Conservation (phyloP, 1,140 invertebrate genomes). For the Microplitis demolitor region DNA sequence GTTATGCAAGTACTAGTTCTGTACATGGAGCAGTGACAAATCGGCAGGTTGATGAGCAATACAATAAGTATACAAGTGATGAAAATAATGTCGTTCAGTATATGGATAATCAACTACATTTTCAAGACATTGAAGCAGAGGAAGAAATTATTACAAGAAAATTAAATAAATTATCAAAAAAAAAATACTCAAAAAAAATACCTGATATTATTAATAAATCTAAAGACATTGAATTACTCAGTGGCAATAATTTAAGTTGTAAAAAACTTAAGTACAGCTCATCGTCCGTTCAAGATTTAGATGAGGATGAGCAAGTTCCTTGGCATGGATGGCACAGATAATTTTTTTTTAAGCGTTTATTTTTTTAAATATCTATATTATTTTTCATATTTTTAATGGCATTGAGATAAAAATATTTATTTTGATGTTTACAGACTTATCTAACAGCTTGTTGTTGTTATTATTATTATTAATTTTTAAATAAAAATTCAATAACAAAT, state of each 20-base stretch:
- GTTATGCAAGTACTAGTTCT: conserved; percentile 15
- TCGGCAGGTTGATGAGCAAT: conserved; percentile 50
- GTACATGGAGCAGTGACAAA: conserved; percentile 11
- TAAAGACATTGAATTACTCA: background rate
- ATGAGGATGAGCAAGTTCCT: conserved; percentile 41
- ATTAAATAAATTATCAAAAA: no score
- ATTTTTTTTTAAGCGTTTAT: conserved; percentile 20
- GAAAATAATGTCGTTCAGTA: conserved; percentile 52
- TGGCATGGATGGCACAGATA: conserved; percentile 56
- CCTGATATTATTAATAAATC: background rate
- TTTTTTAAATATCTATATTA: conserved; percentile 7
- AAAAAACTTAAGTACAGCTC: background rate
- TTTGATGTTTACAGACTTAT: conserved; percentile 22
- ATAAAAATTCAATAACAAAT: conserved; percentile 6
- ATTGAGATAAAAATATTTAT: conserved; percentile 35
- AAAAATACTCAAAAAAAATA: no score
- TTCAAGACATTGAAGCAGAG: conserved; percentile 55
- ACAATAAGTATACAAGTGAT: conserved; percentile 53
- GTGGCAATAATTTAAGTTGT: no score
- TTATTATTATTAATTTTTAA: background rate
- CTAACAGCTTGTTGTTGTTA: conserved; percentile 2
- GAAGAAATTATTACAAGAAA: conserved; percentile 10
- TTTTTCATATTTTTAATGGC: background rate
- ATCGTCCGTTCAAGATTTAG: conserved; percentile 1
- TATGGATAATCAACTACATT: conserved; percentile 54